Percentiles rank a stretch among this genome's conserved stretches.
Evolutionary conservation across 2,113 vertebrate genomes (phyloP).

Genomic region (Cinclus mexicanus): DNA sequence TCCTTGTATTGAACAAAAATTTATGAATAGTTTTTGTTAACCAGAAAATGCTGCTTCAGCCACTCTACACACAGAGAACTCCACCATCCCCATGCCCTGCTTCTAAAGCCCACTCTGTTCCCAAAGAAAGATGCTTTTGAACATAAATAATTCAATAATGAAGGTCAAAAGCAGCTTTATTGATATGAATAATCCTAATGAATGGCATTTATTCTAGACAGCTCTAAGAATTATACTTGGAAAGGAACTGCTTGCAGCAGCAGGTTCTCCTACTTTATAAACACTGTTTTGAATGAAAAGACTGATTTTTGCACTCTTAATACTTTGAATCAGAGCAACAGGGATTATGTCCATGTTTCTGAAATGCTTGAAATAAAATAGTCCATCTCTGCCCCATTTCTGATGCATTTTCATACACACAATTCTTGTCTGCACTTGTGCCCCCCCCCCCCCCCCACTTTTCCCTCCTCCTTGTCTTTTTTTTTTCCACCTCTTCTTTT

Average conservation of each 20-base stretch:
- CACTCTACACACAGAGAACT: neutral
- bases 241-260: constrained; percentile 36
- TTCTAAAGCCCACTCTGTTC: constrained; percentile 29
- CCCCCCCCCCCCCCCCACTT: accelerated
- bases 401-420: neutral
- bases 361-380: neutral
- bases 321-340: neutral
- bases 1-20: neutral
- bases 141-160: constrained; percentile 47
- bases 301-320: neutral
- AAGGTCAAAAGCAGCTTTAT: constrained; percentile 45
- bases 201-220: constrained; percentile 15
- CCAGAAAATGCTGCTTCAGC: constrained; percentile 23
- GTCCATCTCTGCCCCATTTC: neutral
- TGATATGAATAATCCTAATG: constrained; percentile 32
- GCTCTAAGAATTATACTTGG: constrained; percentile 3
- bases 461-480: neutral
- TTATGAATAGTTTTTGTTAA: constrained; percentile 27
- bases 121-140: constrained; percentile 27
- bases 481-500: neutral
- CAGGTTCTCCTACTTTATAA: constrained; percentile 16
- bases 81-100: neutral
- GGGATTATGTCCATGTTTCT: neutral
- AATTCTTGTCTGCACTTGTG: neutral
- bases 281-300: neutral